Conservation (phyloP, 2,888 invertebrate species). For the Aphodius granarius region DNA sequence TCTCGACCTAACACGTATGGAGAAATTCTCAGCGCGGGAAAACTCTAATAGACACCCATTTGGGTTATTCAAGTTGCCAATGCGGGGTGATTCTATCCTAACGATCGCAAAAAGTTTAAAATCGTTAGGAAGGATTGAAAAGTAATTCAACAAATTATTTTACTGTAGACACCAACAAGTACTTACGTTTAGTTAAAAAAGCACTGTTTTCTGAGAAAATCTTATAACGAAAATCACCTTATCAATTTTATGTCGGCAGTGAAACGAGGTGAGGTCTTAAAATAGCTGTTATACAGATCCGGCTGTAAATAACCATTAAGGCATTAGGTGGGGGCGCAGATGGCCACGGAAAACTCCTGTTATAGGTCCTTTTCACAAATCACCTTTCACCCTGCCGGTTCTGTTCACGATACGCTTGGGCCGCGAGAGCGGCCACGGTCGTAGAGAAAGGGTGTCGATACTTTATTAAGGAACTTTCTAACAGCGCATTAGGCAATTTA, state of each 20-base stretch:
- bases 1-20: background rate
- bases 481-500: slow-evolving; percentile 24
- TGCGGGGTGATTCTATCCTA: background rate
- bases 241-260: background rate
- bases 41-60: background rate
- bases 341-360: slow-evolving; percentile 18
- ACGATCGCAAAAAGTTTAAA: background rate
- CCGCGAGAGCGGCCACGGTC: slow-evolving; percentile 13
- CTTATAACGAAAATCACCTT: background rate
- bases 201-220: no score
- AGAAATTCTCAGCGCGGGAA: background rate
- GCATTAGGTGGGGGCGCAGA: slow-evolving; percentile 18
- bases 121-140: background rate
- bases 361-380: slow-evolving; percentile 18
- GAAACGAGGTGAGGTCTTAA: background rate
- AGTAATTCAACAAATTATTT: no score
- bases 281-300: background rate
- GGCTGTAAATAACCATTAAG: slow-evolving; percentile 23
- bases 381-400: slow-evolving; percentile 8
- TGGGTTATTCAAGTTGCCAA: background rate
- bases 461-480: slow-evolving; percentile 27
- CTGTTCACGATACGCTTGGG: background rate
- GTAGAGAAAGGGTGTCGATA: slow-evolving; percentile 19
- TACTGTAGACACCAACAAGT: no score
- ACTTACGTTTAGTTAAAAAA: no score